These are phyloP conservation scores for Brienomyrus brachyistius DNA, from an alignment of 2,113 vertebrate species.

Conservation along the genomic window DNA sequence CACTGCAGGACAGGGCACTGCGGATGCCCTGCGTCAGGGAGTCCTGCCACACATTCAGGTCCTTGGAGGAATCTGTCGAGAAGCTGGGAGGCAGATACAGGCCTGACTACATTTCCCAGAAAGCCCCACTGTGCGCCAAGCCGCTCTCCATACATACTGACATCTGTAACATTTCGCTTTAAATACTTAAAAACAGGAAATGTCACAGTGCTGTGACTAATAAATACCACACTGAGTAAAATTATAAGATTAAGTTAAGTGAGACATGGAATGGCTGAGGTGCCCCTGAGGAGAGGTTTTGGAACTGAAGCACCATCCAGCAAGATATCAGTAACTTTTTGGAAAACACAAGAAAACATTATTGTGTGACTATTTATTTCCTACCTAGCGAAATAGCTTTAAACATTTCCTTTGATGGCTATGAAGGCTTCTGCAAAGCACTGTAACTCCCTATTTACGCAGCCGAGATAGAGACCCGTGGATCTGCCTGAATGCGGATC, in stretches of 20 bases:
- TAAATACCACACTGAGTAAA: not conserved
- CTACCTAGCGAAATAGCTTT: not conserved
- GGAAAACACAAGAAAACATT: not conserved
- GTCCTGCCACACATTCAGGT: conserved; percentile 49
- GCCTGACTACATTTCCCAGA: not conserved
- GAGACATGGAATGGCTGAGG: not conserved
- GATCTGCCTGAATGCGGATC: not conserved
- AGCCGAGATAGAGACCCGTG: not conserved
- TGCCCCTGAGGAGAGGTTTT: not conserved
- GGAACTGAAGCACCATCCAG: not conserved
- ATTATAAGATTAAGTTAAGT: not conserved
- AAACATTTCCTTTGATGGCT: not conserved
- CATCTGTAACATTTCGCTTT: not conserved
- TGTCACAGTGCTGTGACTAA: not conserved
- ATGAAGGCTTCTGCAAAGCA: not conserved
- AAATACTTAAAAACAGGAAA: not conserved
- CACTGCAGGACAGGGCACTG: conserved; percentile 57
- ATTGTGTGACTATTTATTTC: not conserved
- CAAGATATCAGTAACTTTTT: not conserved
- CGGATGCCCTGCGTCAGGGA: conserved; percentile 44
- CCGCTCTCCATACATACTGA: not conserved
- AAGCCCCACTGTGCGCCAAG: not conserved
- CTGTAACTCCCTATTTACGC: not conserved
- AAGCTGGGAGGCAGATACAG: conserved; percentile 28
- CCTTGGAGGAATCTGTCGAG: conserved; percentile 49